phyloP scores from a whole-genome alignment of 1,140 invertebrate species.

The Holcopasites calliopsidis region DNA sequence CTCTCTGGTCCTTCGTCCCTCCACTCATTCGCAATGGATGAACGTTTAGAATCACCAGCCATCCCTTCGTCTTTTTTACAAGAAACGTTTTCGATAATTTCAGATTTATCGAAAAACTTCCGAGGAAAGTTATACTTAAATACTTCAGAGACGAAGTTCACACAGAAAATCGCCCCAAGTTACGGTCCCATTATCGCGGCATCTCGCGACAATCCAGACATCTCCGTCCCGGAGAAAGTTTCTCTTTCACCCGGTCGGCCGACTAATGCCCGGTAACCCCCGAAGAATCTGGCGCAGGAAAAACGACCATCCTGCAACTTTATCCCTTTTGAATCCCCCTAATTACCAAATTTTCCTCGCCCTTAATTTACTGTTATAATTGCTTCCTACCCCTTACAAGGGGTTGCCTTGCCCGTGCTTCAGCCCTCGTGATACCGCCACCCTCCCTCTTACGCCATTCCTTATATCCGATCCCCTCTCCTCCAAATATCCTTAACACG shows the following conservation, averaged over 20 bases:
- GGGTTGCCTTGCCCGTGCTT: constrained; percentile 56
- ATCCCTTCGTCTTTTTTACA: no score
- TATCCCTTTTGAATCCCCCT: constrained; percentile 75
- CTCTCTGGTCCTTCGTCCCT: no score
- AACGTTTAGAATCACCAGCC: no score
- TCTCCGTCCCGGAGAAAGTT: constrained; percentile 16
- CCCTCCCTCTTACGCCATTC: constrained; percentile 62
- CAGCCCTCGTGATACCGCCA: constrained; percentile 52
- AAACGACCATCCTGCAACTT: constrained; percentile 64
- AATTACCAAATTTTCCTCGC: constrained; percentile 79
- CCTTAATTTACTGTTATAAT: constrained; percentile 78
- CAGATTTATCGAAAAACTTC: no score
- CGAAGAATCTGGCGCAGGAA: constrained; percentile 56
- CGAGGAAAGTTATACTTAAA: no score
- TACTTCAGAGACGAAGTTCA: no score
- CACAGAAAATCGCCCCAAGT: not conserved
- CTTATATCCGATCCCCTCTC: constrained; percentile 53
- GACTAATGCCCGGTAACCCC: constrained; percentile 21
- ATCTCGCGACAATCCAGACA: not conserved
- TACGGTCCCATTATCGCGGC: not conserved
- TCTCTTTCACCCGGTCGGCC: constrained; percentile 13
- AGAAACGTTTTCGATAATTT: no score
- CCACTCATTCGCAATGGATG: no score
- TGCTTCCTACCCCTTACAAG: constrained; percentile 72
- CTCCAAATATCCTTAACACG: constrained; percentile 40